Evolutionary conservation across 2,888 invertebrate genomes (phyloP).

Genomic region (Pterostichus niger): DNA sequence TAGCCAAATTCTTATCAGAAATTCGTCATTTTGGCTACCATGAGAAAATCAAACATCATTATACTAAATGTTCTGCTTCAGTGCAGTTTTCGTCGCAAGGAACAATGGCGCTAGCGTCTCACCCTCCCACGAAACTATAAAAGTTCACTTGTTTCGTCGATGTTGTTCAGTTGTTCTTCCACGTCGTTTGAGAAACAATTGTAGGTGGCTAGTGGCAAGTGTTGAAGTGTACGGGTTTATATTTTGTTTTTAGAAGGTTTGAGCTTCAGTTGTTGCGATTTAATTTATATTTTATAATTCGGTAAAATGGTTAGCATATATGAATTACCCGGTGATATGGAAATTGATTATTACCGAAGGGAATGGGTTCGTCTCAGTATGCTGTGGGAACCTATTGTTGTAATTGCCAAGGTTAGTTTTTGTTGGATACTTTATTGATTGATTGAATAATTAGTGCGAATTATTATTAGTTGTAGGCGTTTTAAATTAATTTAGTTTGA

Average conservation of each 20-base stretch:
- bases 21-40: constrained; percentile 1
- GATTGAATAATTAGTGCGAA: constrained; percentile 39
- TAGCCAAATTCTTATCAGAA: constrained; percentile 12
- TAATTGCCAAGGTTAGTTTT: constrained; percentile 43
- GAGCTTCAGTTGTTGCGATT: neutral
- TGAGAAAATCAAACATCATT: constrained; percentile 28
- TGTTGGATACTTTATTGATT: constrained; percentile 13
- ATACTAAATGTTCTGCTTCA: constrained; percentile 25
- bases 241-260: neutral
- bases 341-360: constrained; percentile 72
- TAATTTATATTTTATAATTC: neutral
- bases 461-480: constrained; percentile 40
- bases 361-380: constrained; percentile 74
- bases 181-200: constrained; percentile 45
- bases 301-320: constrained; percentile 68
- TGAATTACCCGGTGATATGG: constrained; percentile 75
- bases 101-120: constrained; percentile 48
- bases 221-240: neutral
- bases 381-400: constrained; percentile 73
- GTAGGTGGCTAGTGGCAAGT: neutral
- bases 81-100: constrained; percentile 27
- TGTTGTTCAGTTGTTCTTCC: constrained; percentile 52
- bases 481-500: neutral
- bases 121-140: constrained; percentile 65
- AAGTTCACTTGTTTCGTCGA: constrained; percentile 63